Evolutionary conservation across 2,113 vertebrate genomes (phyloP).

Genomic region (Lamprologus ornatipinnis): DNA sequence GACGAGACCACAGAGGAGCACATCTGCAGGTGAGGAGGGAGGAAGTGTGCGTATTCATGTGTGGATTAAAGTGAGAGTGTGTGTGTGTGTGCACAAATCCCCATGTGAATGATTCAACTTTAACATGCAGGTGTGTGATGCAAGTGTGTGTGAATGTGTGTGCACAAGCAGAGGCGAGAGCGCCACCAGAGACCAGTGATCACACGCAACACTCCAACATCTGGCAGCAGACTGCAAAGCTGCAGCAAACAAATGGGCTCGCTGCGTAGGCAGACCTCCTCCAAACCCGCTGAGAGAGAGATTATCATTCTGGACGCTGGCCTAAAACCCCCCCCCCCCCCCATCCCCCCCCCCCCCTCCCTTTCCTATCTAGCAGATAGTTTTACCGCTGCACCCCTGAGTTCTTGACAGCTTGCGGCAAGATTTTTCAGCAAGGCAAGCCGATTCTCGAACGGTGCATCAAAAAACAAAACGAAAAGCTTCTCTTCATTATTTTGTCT

Average conservation of each 20-base stretch:
- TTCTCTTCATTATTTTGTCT: neutral
- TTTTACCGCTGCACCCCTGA: constrained; percentile 19
- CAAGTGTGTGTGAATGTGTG: neutral
- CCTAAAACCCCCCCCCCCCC: neutral
- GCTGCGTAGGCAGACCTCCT: constrained; percentile 17
- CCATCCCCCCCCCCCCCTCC: neutral
- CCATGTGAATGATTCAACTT: constrained; percentile 14
- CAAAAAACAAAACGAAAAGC: neutral
- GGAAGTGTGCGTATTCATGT: neutral
- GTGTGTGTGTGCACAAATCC: neutral
- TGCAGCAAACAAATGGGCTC: constrained; percentile 40
- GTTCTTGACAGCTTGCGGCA: neutral
- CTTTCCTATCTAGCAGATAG: constrained; percentile 7
- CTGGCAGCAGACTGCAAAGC: constrained; percentile 57
- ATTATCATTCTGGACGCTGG: constrained; percentile 30
- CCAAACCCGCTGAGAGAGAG: constrained; percentile 21
- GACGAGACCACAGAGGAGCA: constrained; percentile 29
- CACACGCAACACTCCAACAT: constrained; percentile 69
- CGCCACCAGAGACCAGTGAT: constrained; percentile 53
- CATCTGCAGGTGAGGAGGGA: constrained; percentile 51
- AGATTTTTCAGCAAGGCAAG: neutral
- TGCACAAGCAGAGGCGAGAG: constrained; percentile 31
- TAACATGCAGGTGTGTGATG: constrained; percentile 34
- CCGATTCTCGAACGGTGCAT: neutral
- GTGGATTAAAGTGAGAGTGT: neutral